Base-by-base conservation (phyloP, 2,888 invertebrate genomes). In the Melangyna quadrimaculata region DNA sequence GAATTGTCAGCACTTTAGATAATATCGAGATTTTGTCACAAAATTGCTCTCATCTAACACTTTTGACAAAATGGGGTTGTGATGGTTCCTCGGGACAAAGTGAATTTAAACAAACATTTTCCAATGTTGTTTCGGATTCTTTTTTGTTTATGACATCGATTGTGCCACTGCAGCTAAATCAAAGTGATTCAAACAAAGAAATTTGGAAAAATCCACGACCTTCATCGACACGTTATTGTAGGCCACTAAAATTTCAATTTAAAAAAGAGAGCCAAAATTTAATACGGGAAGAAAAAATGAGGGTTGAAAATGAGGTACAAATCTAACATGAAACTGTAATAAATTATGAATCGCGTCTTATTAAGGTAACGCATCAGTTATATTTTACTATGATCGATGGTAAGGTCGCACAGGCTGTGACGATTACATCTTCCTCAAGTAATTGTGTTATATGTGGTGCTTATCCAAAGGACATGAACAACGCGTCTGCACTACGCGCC, bases 331-430 rank as follows among this genome's bases (percentile, higher is more conserved):
- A 45, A 45, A 71, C 71, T 32, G 17, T 27, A 19, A 45, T 57
- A 43, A 12, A 29, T 14, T 17, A 14, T 57, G 22, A 45, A 35
- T 59, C 24, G 17, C 37, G 27, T 73, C 4, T 61, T 37, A 27
- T 72, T 8, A 72, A 43, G 24, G 37, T 72, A 17, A 61, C 24
- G 9, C 59, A 71, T 48, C n/a, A 48, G 14, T 35, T 71, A 32
- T 27, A 61, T 59, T 72, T 59, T 19, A 72, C 59, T 35, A 61
- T 61, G 72, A 72, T 61, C 24, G 51, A 53, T 72, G 61, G 48
- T 27, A 61, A 61, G 17, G 51, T 51, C 10, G 51, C 35, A 29
- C 43, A 69, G 53, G 57, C 43, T 57, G 32, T 70, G 43, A 70
- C 40, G 12, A 57, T 59, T 14, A 61, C 51, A 3, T 17, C 24